Conservation (phyloP, 2,888 invertebrate genomes). For the Hanleya hanleyi region DNA sequence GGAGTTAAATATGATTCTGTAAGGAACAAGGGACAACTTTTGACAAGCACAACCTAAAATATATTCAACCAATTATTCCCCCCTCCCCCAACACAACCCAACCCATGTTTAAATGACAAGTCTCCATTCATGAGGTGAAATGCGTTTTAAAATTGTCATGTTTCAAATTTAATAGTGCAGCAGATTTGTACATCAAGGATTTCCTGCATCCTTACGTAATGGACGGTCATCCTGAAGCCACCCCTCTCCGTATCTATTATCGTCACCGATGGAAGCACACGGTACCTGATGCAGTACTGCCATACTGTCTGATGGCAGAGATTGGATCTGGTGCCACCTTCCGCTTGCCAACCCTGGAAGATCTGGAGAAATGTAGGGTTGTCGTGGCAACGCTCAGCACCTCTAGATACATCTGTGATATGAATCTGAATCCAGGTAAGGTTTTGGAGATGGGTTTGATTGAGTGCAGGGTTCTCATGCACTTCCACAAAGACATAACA, state of each 20-base stretch:
- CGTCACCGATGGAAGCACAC: constrained; percentile 86
- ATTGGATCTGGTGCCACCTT: constrained; percentile 75
- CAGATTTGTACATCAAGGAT: constrained; percentile 88
- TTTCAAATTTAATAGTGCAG: constrained; percentile 77
- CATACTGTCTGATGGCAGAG: constrained; percentile 83
- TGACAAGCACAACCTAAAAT: too few species aligned
- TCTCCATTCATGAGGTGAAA: background rate
- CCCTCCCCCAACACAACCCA: too few species aligned
- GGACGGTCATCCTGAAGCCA: constrained; percentile 80
- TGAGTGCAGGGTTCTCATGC: too few species aligned
- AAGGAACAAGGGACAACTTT: too few species aligned
- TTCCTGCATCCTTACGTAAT: constrained; percentile 85
- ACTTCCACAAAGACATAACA: too few species aligned
- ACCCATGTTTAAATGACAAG: too few species aligned
- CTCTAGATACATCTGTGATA: constrained; percentile 82
- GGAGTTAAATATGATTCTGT: too few species aligned
- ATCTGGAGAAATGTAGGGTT: constrained; percentile 82
- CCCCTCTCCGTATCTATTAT: constrained; percentile 86
- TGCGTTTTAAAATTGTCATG: background rate
- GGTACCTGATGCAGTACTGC: constrained; percentile 81
- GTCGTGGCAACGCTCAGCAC: constrained; percentile 87
- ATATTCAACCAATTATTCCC: too few species aligned
- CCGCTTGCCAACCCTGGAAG: constrained; percentile 82
- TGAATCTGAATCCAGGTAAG: constrained; percentile 80
- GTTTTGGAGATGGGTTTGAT: too few species aligned